Base-by-base conservation (phyloP, 2,888 invertebrate species). In the Cephus runcator region DNA sequence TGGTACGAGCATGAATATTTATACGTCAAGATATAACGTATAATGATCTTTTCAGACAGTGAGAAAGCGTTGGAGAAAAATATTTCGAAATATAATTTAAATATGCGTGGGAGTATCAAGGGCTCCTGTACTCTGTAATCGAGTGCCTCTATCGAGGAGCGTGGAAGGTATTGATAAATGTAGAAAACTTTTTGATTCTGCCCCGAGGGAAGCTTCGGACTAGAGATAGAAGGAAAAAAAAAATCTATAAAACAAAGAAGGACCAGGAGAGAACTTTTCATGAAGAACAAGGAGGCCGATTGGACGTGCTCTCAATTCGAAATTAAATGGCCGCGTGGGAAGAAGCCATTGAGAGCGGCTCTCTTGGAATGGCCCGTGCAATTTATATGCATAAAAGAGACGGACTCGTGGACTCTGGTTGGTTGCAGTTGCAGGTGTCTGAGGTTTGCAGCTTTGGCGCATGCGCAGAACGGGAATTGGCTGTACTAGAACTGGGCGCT, bases 321-420 rank as follows among this genome's bases (percentile, higher is more conserved):
- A 71, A 71, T 71, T 31, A 71, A 71, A 71, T n/a, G 34, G 71
- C 33, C 71, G 71, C 71, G 71, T 71, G 31, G 71, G 33, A 71
- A 31, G 71, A 31, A 31, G 56, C 56, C 56, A 56, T 23, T 9
- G 56, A 56, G 56, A 56, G 1, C 56, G 56, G 23, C 23, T 23
- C 23, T 56, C 23, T 56, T 15, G 56, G 56, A 56, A 56, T 56
- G 56, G 56, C 2, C 56, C 4, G 23, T 56, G 56, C 56, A 56
- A 56, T 56, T 56, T 56, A 23, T 33, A 34, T 71, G 71, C 71
- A 71, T 31, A 71, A 23, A 12, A 33, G 71, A 56, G 33, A 71
- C 71, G 71, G 33, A 34, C 11, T 12, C 71, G 34, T 12, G 71
- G 12, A 31, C 3, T 34, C 71, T 23, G 9, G 56, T 23, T 9